Conservation (phyloP, 2,888 invertebrate genomes). For the Tolmerus cingulatus region DNA sequence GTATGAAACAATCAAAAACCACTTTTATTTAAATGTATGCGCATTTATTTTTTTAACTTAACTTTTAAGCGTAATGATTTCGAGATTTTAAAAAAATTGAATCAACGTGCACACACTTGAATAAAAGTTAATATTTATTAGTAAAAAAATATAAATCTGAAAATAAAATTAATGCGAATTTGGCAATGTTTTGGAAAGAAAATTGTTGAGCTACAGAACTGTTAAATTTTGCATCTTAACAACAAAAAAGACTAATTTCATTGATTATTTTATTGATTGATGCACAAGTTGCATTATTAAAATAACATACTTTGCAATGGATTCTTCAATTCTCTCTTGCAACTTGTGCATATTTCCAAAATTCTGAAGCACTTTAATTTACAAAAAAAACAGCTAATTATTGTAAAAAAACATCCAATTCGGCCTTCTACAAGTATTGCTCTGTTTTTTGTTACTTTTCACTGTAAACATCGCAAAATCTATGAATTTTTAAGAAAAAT, state of each 20-base stretch:
- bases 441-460: conserved; percentile 8
- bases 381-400: not conserved
- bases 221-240: conserved; percentile 45
- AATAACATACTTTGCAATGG: conserved; percentile 21
- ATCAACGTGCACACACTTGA: conserved; percentile 7
- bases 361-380: conserved; percentile 2
- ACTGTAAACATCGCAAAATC: conserved; percentile 1
- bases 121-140: conserved; percentile 13
- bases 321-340: not conserved
- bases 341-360: not conserved
- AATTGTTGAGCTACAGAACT: conserved; percentile 64
- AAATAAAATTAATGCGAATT: conserved; percentile 53
- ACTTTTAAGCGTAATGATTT: not conserved
- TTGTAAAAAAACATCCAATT: conserved; percentile 29
- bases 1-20: conserved; percentile 13
- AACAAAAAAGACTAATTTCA: conserved; percentile 7
- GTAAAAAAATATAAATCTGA: conserved; percentile 4
- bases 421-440: conserved; percentile 39
- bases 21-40: conserved; percentile 17
- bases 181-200: conserved; percentile 57
- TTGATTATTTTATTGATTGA: not conserved
- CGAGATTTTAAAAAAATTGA: not conserved
- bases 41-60: not conserved
- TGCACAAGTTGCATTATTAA: not conserved
- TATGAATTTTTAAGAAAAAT: conserved; percentile 8